Evolutionary conservation across 2,113 vertebrate genomes (phyloP).

Genomic region (Chaenocephalus aceratus): DNA sequence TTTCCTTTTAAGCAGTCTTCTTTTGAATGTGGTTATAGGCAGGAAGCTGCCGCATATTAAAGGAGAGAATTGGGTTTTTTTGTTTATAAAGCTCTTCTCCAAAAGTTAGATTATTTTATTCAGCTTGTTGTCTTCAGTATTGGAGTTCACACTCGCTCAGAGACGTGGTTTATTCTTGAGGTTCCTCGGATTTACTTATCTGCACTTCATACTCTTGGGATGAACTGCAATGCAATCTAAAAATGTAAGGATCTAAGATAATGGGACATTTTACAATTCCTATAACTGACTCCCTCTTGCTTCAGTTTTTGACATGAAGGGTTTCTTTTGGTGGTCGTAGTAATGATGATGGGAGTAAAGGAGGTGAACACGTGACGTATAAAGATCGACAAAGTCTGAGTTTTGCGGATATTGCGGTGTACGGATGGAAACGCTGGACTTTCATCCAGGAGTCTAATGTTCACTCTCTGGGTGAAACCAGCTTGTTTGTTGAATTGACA

Average conservation of each 20-base stretch:
- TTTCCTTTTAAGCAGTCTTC: neutral
- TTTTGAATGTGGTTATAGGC: neutral
- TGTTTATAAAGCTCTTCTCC: neutral
- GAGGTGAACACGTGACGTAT: too few species aligned
- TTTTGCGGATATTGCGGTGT: too few species aligned
- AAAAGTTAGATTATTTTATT: neutral
- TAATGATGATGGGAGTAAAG: too few species aligned
- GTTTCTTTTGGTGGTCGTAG: too few species aligned
- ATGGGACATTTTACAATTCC: neutral
- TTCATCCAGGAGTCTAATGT: too few species aligned
- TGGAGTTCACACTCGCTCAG: neutral
- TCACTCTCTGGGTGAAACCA: too few species aligned
- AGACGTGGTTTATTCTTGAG: neutral
- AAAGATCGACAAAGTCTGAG: too few species aligned
- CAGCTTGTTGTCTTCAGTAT: conserved; percentile 14
- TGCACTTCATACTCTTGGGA: neutral
- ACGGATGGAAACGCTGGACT: too few species aligned
- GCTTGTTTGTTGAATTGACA: too few species aligned
- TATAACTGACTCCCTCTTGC: neutral
- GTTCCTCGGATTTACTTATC: neutral
- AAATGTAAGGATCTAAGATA: neutral
- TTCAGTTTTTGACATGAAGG: too few species aligned
- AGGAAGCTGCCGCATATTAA: neutral
- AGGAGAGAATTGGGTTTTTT: neutral
- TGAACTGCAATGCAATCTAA: neutral